Percentiles rank a stretch among this genome's conserved stretches.
Evolutionary conservation across 2,113 vertebrate genomes (phyloP).

Genomic region (Ondatra zibethicus): DNA sequence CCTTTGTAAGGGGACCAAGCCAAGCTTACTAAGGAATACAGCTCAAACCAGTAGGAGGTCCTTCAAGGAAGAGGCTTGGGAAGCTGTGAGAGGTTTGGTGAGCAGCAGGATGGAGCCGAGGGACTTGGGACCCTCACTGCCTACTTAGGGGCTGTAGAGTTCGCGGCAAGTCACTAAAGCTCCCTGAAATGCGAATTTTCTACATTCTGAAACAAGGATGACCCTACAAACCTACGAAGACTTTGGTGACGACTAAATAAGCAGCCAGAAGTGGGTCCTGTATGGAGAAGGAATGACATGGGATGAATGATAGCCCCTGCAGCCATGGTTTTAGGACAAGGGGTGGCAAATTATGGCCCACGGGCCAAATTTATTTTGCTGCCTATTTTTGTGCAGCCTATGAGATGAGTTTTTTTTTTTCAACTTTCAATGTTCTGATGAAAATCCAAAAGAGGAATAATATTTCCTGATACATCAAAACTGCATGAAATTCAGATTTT

Average conservation of each 20-base stretch:
- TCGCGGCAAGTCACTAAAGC: neutral
- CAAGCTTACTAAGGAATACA: neutral
- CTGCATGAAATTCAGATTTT: constrained; percentile 6
- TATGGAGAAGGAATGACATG: neutral
- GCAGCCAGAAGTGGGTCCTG: neutral
- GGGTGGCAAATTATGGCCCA: neutral
- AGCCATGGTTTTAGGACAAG: neutral
- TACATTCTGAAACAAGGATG: neutral
- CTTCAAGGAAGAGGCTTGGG: neutral
- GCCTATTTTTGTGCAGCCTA: neutral
- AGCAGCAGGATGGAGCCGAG: neutral
- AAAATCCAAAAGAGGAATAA: neutral
- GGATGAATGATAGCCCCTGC: neutral
- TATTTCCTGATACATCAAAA: constrained; percentile 1
- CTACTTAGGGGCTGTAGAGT: neutral
- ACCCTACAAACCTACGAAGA: neutral
- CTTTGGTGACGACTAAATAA: neutral
- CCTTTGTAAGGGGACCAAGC: neutral
- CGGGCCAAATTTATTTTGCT: neutral
- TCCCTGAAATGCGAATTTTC: constrained; percentile 10
- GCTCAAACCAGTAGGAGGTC: neutral
- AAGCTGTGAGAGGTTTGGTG: neutral
- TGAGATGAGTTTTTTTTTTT: neutral
- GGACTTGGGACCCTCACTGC: neutral
- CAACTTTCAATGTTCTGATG: neutral